phyloP scores from a whole-genome alignment of 2,797 vertebrate genomes.

The Psittacula echo region DNA sequence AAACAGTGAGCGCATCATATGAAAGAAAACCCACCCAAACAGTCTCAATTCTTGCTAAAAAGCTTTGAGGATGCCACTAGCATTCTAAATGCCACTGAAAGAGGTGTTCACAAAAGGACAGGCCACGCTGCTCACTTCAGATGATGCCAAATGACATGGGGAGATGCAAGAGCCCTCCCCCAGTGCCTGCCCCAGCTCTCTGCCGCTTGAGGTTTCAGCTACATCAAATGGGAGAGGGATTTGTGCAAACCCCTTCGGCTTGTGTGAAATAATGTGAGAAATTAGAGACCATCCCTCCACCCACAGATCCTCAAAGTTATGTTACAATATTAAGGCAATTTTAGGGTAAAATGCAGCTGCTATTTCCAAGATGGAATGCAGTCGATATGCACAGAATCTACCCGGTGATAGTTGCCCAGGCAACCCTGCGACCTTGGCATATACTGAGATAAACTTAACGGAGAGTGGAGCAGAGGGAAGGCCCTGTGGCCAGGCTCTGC shows the following conservation, averaged over 20 bases:
- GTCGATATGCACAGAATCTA: neutral
- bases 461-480: neutral
- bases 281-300: neutral
- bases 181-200: neutral
- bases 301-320: neutral
- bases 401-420: neutral
- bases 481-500: neutral
- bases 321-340: neutral
- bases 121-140: neutral
- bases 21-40: neutral
- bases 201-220: accelerated
- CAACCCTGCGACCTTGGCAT: neutral
- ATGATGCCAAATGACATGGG: neutral
- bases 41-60: neutral
- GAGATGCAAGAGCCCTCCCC: neutral
- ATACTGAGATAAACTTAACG: neutral
- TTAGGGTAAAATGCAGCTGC: neutral
- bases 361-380: neutral
- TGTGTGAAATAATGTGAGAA: neutral
- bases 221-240: neutral
- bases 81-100: neutral
- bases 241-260: neutral
- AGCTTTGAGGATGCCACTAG: neutral
- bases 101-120: neutral
- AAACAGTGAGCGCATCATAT: neutral